phyloP scores from a whole-genome alignment of 2,888 invertebrate genomes.

The Drosophila meridionalis region DNA sequence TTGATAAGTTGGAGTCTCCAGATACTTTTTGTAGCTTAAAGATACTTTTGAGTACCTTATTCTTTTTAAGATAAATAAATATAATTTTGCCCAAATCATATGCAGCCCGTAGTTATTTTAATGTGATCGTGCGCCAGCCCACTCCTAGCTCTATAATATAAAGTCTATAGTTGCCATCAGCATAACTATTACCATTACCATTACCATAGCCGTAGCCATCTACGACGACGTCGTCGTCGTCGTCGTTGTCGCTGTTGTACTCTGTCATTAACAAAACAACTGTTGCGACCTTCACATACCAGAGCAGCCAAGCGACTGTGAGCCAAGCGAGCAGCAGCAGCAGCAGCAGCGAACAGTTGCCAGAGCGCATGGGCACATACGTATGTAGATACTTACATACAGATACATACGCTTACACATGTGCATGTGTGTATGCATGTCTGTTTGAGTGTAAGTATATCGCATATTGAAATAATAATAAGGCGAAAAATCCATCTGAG shows the following conservation, averaged over 20 bases:
- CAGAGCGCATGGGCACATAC: slow-evolving; percentile 62
- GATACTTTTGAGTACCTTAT: background rate
- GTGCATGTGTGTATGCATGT: slow-evolving; percentile 7
- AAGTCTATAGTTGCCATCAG: slow-evolving; percentile 20
- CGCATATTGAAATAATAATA: slow-evolving; percentile 77
- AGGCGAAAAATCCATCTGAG: slow-evolving; percentile 77
- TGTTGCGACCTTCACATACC: slow-evolving; percentile 85
- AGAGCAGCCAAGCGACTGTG: slow-evolving; percentile 83
- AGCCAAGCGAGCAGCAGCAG: slow-evolving; percentile 53
- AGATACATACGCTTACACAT: slow-evolving; percentile 3
- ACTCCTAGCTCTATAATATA: slow-evolving; percentile 7
- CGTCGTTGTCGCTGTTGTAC: slow-evolving; percentile 63
- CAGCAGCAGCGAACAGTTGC: slow-evolving; percentile 1
- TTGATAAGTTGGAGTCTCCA: background rate
- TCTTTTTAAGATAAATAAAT: background rate
- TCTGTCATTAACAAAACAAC: slow-evolving; percentile 85
- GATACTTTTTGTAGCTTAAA: background rate
- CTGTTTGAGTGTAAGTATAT: slow-evolving; percentile 36
- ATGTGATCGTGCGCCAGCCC: slow-evolving; percentile 42
- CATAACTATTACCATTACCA: slow-evolving; percentile 38
- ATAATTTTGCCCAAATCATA: slow-evolving; percentile 21
- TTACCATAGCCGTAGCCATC: slow-evolving; percentile 37
- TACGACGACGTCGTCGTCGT: slow-evolving; percentile 5
- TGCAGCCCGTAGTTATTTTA: slow-evolving; percentile 12
- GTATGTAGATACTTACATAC: slow-evolving; percentile 26